phyloP scores from a whole-genome alignment of 2,888 invertebrate genomes.

The Netelia inedita region DNA sequence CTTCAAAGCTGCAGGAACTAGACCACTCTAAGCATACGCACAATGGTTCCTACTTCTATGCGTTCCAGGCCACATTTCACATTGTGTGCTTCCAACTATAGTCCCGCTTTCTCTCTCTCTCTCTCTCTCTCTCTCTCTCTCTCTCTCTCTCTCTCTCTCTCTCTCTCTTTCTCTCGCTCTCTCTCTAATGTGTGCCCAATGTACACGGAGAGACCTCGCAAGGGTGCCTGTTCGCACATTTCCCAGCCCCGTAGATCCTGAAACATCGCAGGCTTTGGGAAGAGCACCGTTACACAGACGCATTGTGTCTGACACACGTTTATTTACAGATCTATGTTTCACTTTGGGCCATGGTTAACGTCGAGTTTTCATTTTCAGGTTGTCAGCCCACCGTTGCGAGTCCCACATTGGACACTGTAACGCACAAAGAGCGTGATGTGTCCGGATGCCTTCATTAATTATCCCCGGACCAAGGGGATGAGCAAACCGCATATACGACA shows the following conservation, averaged over 20 bases:
- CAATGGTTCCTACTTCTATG: slow-evolving; percentile 57
- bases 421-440: too few species aligned
- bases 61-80: slow-evolving; percentile 56
- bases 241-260: slow-evolving; percentile 41
- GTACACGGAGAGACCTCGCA: slow-evolving; percentile 37
- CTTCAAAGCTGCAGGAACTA: slow-evolving; percentile 38
- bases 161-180: not conserved
- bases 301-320: slow-evolving; percentile 17
- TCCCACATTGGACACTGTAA: slow-evolving; percentile 12
- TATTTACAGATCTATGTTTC: slow-evolving; percentile 1
- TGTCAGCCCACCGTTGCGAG: slow-evolving; percentile 9
- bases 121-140: not conserved
- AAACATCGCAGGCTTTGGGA: slow-evolving; percentile 66
- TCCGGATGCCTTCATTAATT: slow-evolving; percentile 46
- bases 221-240: slow-evolving; percentile 54
- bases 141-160: slow-evolving; percentile 43
- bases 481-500: too few species aligned
- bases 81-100: slow-evolving; percentile 44
- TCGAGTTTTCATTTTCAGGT: slow-evolving; percentile 55
- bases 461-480: not conserved
- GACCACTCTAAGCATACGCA: slow-evolving; percentile 52
- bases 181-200: slow-evolving; percentile 56
- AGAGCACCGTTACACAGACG: slow-evolving; percentile 26
- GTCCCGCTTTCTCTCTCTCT: slow-evolving; percentile 6
- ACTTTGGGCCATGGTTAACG: not conserved